A percentile compares a stretch with the other conserved stretches of the same genome.
These are phyloP conservation scores for Mythimna loreyi DNA, from an alignment of 2,888 invertebrate species.

Conservation along the genomic window DNA sequence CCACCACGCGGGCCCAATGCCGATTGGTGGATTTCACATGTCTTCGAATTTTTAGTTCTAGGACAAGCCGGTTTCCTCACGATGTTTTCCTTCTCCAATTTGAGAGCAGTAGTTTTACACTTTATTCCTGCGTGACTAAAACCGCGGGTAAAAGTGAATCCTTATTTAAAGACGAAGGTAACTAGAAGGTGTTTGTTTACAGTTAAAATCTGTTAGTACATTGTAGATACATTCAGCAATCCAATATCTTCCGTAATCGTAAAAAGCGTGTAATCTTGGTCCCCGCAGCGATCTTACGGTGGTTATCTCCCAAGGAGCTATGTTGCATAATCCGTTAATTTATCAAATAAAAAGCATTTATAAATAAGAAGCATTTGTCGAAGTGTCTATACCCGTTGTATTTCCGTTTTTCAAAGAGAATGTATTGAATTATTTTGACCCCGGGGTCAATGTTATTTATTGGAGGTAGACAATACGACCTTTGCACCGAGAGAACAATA, in stretches of 20 bases:
- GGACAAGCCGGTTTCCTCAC: too few relatives aligned
- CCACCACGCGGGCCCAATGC: too few relatives aligned
- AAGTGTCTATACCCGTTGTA: slow-evolving; percentile 55
- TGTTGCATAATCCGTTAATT: slow-evolving; percentile 56
- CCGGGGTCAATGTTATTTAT: slow-evolving; percentile 77
- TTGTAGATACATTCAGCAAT: not conserved
- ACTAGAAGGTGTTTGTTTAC: too few relatives aligned
- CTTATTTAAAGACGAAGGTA: too few relatives aligned
- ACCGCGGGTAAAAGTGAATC: too few relatives aligned
- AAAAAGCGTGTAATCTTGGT: slow-evolving; percentile 12
- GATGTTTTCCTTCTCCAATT: too few relatives aligned
- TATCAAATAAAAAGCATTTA: slow-evolving; percentile 60
- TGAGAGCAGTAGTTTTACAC: too few relatives aligned
- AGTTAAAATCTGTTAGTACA: too few relatives aligned
- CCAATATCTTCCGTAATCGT: slow-evolving; percentile 1
- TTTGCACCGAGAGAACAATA: slow-evolving; percentile 67
- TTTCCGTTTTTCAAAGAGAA: slow-evolving; percentile 72
- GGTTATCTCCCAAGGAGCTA: slow-evolving; percentile 34
- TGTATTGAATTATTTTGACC: slow-evolving; percentile 76
- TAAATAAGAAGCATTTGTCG: slow-evolving; percentile 48
- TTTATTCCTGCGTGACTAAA: too few relatives aligned
- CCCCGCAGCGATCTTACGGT: slow-evolving; percentile 8
- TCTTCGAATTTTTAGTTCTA: too few relatives aligned
- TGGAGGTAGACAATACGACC: slow-evolving; percentile 60
- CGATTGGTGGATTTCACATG: too few relatives aligned